Evolutionary conservation across 1,140 invertebrate genomes (phyloP).

Genomic region (Pogonomyrmex californicus): DNA sequence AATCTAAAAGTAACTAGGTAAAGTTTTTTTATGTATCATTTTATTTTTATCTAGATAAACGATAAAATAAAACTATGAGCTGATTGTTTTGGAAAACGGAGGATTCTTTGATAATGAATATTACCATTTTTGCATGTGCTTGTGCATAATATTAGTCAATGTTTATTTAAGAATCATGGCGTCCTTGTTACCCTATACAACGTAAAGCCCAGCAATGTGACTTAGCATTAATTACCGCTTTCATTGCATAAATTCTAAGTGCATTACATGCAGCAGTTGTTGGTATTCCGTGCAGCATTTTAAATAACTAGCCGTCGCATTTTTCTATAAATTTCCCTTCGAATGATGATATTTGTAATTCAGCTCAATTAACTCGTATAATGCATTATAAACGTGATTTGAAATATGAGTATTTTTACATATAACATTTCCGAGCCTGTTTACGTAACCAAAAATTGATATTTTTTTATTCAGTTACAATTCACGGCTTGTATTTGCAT

Average conservation of each 20-base stretch:
- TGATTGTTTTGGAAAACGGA: constrained; percentile 31
- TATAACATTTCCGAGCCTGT: neutral
- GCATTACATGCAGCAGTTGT: constrained; percentile 45
- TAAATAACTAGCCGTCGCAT: constrained; percentile 36
- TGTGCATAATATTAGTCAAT: constrained; percentile 44
- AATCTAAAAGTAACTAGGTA: neutral
- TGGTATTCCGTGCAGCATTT: constrained; percentile 3
- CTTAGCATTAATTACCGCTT: constrained; percentile 75
- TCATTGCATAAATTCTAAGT: constrained; percentile 68
- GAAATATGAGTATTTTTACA: constrained; percentile 5
- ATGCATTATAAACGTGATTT: neutral
- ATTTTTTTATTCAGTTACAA: constrained; percentile 39
- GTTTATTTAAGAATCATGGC: constrained; percentile 51
- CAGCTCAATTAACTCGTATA: neutral
- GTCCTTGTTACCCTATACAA: constrained; percentile 44
- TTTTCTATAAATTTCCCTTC: neutral
- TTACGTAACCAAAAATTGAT: constrained; percentile 8
- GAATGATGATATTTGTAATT: neutral
- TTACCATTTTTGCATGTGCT: constrained; percentile 43
- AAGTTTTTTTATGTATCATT: neutral
- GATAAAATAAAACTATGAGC: neutral
- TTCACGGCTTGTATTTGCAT: constrained; percentile 37
- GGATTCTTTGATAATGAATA: constrained; percentile 26
- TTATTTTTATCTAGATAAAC: neutral
- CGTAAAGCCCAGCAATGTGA: constrained; percentile 71